Evolutionary conservation across 2,888 invertebrate species (phyloP), one percentile per base, ranked within the genome.

Genomic region (Anthophora plumipes): DNA sequence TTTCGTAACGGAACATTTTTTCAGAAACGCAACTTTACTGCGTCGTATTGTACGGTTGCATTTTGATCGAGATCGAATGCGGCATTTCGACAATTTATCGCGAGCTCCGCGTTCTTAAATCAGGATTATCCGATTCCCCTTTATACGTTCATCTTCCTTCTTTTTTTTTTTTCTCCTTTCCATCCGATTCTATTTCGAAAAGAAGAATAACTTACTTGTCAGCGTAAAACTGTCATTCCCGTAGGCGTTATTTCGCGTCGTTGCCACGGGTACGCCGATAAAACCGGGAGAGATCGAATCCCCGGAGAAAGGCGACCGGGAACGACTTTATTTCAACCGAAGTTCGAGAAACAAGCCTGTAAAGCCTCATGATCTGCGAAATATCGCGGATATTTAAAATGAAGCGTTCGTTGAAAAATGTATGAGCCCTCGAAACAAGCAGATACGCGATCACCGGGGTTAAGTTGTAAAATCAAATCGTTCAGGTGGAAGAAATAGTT

Each of bases 341-440:
- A 55, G 20, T 57, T 63, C 31, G 20, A 48, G 48, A 63, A 41
- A 31, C 69, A 25, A 43, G 17, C 37, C 50, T n/a, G 14, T 52
- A 41, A 52, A 60, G 41, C 50, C 52, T 52, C n/a, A 12, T 20
- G 54, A 20, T 43, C 31, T n/a, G 22, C 14, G 22, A 71, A 64
- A 41, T 57, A 71, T 55, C 54, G n/a, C 41, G 8, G 14, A 60
- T 52, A 70, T 74, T 69, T 74, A 50, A 69, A 74, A 60, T 74
- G 37, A 69, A 68, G 20, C 60, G 31, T 43, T 17, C 37, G 9
- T 14, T 17, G 60, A 22, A 8, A 41, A 60, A 8, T 39, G 8
- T 12, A 43, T 37, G 64, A 43, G 31, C 31, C n/a, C 46, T 43
- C 71, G 43, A 12, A 20, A 41, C 5, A 9, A 17, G 41, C 39